Conservation (phyloP, 2,797 vertebrate genomes). For the Ambastaia sidthimunki region DNA sequence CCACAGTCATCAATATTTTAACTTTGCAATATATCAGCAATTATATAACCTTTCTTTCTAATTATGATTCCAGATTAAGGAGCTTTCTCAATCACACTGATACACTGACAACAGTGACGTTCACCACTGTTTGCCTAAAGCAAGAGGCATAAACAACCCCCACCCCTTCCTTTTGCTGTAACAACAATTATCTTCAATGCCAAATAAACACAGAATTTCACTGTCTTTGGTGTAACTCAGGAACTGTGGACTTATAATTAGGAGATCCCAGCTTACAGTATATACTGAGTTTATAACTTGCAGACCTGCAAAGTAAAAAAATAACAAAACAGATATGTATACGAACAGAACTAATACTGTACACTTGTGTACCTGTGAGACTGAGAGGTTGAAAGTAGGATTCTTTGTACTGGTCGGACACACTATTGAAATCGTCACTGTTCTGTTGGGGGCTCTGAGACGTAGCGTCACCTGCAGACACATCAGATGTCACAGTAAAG, state of each 20-base stretch:
- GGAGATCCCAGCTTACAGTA: too few relatives aligned
- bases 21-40: slow-evolving; percentile 64
- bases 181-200: slow-evolving; percentile 62
- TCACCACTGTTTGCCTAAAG: slow-evolving; percentile 63
- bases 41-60: slow-evolving; percentile 75
- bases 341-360: background rate
- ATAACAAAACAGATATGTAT: background rate
- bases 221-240: slow-evolving; percentile 43
- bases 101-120: slow-evolving; percentile 68
- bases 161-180: slow-evolving; percentile 52
- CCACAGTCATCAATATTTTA: slow-evolving; percentile 75
- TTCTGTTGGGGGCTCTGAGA: slow-evolving; percentile 71
- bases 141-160: slow-evolving; percentile 50
- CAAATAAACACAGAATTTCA: slow-evolving; percentile 54
- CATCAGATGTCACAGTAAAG: slow-evolving; percentile 43
- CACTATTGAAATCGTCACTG: slow-evolving; percentile 74
- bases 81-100: slow-evolving; percentile 76
- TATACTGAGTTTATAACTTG: background rate
- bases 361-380: slow-evolving; percentile 82
- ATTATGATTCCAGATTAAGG: slow-evolving; percentile 80
- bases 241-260: background rate
- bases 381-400: slow-evolving; percentile 86
- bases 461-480: slow-evolving; percentile 80
- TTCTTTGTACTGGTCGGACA: slow-evolving; percentile 87
- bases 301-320: background rate